These are phyloP conservation scores for Sciurus vulgaris DNA, from an alignment of 2,797 vertebrate species.

Conservation along the genomic window DNA sequence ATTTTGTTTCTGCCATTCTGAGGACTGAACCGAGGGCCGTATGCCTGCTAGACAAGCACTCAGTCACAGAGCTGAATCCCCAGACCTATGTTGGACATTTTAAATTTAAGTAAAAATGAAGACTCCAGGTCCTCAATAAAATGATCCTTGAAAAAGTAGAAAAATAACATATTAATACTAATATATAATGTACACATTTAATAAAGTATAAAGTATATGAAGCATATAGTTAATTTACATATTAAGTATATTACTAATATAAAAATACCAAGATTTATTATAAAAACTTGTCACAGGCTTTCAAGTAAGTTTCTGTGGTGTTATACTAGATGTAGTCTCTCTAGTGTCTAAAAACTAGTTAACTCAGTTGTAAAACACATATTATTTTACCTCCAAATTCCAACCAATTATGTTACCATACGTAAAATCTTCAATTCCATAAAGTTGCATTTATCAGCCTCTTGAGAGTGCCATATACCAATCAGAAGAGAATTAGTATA, in stretches of 20 bases:
- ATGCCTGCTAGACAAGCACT: too few relatives aligned
- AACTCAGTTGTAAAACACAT: neutral
- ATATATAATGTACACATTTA: neutral
- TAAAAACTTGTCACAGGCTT: neutral
- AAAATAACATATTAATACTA: neutral
- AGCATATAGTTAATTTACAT: neutral
- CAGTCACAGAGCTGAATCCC: too few relatives aligned
- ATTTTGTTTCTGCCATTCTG: neutral
- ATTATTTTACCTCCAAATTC: neutral
- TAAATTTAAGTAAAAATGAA: neutral
- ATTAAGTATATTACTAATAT: neutral
- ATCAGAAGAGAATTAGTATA: neutral
- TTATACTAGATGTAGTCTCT: neutral
- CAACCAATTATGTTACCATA: neutral
- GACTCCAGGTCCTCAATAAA: neutral
- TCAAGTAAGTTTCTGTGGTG: neutral
- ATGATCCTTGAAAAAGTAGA: neutral
- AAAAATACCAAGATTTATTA: neutral
- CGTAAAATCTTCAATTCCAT: neutral
- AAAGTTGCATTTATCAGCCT: neutral
- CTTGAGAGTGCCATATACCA: neutral
- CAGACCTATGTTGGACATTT: neutral
- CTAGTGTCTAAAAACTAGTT: neutral
- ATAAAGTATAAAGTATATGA: neutral
- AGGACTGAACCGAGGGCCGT: too few relatives aligned